A percentile compares a stretch with the other conserved stretches of the same genome.
Evolutionary conservation across 2,797 vertebrate species (phyloP).

Genomic region (Sebastes oblongus): DNA sequence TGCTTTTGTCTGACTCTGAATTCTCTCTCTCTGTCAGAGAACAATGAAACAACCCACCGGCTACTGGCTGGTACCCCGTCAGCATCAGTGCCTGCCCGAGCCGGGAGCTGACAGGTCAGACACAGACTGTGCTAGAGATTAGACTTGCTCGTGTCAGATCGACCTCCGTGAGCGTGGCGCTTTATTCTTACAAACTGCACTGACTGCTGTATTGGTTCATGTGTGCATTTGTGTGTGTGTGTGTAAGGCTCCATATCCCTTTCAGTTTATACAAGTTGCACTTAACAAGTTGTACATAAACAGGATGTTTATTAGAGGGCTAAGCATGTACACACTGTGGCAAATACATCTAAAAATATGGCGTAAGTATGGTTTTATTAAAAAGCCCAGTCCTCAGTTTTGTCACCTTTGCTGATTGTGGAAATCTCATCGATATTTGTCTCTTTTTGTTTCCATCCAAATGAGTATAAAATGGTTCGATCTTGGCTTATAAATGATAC

Average conservation of each 20-base stretch:
- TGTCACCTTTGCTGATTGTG: neutral
- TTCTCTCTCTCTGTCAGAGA: constrained; percentile 49
- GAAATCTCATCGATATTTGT: neutral
- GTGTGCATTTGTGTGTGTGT: constrained; percentile 1
- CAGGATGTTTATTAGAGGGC: neutral
- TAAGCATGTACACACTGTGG: neutral
- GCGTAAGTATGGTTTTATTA: no score
- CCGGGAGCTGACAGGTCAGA: constrained; percentile 41
- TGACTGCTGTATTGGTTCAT: neutral
- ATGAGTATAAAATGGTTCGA: neutral
- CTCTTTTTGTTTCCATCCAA: neutral
- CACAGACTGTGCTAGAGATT: constrained; percentile 36
- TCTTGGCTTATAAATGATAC: neutral
- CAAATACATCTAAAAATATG: neutral
- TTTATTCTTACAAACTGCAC: constrained; percentile 29
- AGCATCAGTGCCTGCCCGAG: constrained; percentile 42
- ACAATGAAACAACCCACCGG: constrained; percentile 48
- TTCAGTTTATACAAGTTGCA: neutral
- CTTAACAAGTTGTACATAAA: neutral
- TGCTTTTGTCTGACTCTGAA: constrained; percentile 55
- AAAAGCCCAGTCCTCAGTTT: neutral
- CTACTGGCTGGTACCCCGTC: constrained; percentile 41
- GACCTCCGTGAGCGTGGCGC: neutral
- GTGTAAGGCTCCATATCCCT: neutral
- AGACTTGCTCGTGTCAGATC: constrained; percentile 45